Evolutionary conservation across 2,113 vertebrate species (phyloP), one percentile per base, ranked within the genome.

Genomic region (Psettodes erumei): DNA sequence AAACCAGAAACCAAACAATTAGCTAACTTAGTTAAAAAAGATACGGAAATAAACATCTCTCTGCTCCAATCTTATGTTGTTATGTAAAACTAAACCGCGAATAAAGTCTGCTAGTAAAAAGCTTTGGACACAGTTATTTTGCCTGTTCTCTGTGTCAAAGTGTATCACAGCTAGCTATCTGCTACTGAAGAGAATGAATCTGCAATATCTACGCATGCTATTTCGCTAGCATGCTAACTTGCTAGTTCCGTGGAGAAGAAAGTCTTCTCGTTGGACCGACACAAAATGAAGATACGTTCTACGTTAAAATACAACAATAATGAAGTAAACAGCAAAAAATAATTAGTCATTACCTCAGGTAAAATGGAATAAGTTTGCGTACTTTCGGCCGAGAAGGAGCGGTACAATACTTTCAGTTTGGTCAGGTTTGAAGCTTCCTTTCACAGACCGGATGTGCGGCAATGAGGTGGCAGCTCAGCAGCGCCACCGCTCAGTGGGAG

Each of bases 181-280:
- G 19, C 61, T 63, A 78, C 68, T 45, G 23, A 19, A 8, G 75
- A 81, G 81, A 88, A 92, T 92, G 91, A 91, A 91, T 91, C 79
- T 90, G 91, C 91, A 91, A 69, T 90, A 90, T 88, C 81, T 23
- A 43, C 21, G 56, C 78, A 55, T 64, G 90, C 83, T 90, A 89
- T 37, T 1, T 12, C 1, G 25, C 59, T 89, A 90, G 77, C 88
- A 62, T 38, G 60, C 60, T 72, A 53, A 4, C 48, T 1, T 70
- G 27, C 58, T 25, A 9, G 8, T 18, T 73, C 21, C 23, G 28
- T 3, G 62, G 38, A 40, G 27, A 65, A 69, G 2, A 28, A 59
- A 61, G 18, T 18, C 6, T 11, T 21, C 1, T 0, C 1, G 3
- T 2, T 16, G 4, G 28, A 48, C 8, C 19, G 0, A 2, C 7